phyloP scores from a whole-genome alignment of 2,888 invertebrate species.

The Tetramorium bicarinatum region DNA sequence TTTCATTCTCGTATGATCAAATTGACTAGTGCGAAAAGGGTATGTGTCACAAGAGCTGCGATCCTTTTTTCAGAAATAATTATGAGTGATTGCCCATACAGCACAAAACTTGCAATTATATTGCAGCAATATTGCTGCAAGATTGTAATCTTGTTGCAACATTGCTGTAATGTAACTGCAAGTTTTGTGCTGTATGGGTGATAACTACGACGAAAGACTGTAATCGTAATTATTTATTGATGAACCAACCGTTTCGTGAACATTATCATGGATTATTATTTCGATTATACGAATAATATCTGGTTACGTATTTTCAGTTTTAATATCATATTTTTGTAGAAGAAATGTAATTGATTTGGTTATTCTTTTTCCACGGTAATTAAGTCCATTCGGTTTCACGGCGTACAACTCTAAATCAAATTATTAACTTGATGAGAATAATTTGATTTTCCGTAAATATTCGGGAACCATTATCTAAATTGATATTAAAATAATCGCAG shows the following conservation, averaged over 20 bases:
- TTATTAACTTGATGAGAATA: slow-evolving; percentile 32
- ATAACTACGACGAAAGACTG: too few relatives aligned
- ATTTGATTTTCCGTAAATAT: slow-evolving; percentile 13
- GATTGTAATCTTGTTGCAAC: too few relatives aligned
- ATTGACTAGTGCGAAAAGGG: neutral
- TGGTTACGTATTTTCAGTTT: neutral
- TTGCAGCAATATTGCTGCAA: too few relatives aligned
- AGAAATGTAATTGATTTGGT: neutral
- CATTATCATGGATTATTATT: neutral
- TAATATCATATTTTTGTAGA: neutral
- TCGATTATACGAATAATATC: neutral
- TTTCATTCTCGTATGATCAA: slow-evolving; percentile 21
- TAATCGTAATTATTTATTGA: neutral
- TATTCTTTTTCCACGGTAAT: neutral
- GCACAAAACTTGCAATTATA: too few relatives aligned
- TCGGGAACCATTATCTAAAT: slow-evolving; percentile 30
- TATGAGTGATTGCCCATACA: too few relatives aligned
- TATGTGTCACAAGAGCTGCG: neutral
- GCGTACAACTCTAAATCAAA: neutral
- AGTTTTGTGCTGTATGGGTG: too few relatives aligned
- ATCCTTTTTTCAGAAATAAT: neutral
- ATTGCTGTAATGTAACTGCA: too few relatives aligned
- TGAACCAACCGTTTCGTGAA: neutral
- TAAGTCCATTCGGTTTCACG: neutral
- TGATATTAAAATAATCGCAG: slow-evolving; percentile 36